Conservation (phyloP, 2,113 vertebrate genomes). For the Pontoporia blainvillei region DNA sequence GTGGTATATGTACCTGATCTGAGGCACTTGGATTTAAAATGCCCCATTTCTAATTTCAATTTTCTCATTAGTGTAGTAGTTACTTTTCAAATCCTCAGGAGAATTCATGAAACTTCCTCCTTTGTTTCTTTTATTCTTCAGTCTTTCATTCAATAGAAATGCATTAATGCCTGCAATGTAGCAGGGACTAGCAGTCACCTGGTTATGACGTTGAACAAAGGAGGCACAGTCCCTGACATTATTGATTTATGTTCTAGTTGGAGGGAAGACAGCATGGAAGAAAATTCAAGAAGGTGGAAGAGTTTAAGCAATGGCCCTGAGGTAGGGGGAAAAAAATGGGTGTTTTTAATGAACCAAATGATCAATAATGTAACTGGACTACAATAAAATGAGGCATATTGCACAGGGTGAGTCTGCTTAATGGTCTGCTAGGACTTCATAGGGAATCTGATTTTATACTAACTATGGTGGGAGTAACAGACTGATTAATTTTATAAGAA, state of each 20-base stretch:
- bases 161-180: background rate
- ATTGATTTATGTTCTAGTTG: background rate
- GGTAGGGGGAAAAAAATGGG: background rate
- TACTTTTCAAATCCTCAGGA: background rate
- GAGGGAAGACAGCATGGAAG: background rate
- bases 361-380: background rate
- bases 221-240: background rate
- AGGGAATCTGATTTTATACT: background rate
- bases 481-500: background rate
- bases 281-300: background rate
- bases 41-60: background rate
- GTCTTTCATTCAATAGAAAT: background rate
- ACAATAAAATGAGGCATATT: background rate
- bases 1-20: background rate
- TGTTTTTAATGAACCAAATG: background rate
- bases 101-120: background rate
- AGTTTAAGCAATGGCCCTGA: background rate
- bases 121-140: background rate
- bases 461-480: background rate
- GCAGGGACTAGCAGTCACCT: background rate
- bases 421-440: background rate
- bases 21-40: background rate
- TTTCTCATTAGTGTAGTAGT: background rate
- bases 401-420: background rate
- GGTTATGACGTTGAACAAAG: background rate